phyloP scores from a whole-genome alignment of 2,113 vertebrate genomes.

The Pluvialis apricaria region DNA sequence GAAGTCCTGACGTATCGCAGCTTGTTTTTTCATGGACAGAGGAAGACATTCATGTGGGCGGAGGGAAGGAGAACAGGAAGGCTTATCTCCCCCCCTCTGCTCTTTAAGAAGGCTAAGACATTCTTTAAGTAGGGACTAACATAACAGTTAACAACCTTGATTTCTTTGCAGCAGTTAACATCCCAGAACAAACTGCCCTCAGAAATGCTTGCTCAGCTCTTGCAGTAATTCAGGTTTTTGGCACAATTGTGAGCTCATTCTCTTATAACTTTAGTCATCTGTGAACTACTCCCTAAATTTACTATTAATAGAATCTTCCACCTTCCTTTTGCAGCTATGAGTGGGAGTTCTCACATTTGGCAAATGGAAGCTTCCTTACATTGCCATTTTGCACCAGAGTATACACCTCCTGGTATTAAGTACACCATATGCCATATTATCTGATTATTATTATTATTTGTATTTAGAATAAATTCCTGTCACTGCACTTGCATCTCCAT shows the following conservation, averaged over 20 bases:
- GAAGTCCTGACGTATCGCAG: neutral
- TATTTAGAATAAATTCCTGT: neutral
- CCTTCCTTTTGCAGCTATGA: neutral
- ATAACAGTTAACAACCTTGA: constrained; percentile 12
- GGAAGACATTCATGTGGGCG: neutral
- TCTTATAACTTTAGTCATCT: neutral
- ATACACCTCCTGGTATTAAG: neutral
- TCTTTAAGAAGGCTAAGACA: constrained; percentile 47
- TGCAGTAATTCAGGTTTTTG: neutral
- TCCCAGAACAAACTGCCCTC: neutral
- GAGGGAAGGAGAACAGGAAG: constrained; percentile 18
- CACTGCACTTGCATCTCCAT: neutral
- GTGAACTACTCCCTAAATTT: neutral
- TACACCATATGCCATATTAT: neutral
- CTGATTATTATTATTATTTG: neutral
- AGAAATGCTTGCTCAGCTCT: constrained; percentile 11
- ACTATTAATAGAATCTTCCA: neutral
- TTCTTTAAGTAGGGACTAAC: constrained; percentile 44
- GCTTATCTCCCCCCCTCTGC: neutral
- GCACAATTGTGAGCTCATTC: neutral
- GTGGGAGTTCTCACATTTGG: neutral
- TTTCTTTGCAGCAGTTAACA: neutral
- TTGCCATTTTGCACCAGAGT: neutral
- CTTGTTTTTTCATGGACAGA: neutral
- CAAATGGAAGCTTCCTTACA: neutral